Percentiles rank a stretch among this genome's conserved stretches.
Evolutionary conservation across 1,140 invertebrate species (phyloP).

Genomic region (Bombus breviceps): DNA sequence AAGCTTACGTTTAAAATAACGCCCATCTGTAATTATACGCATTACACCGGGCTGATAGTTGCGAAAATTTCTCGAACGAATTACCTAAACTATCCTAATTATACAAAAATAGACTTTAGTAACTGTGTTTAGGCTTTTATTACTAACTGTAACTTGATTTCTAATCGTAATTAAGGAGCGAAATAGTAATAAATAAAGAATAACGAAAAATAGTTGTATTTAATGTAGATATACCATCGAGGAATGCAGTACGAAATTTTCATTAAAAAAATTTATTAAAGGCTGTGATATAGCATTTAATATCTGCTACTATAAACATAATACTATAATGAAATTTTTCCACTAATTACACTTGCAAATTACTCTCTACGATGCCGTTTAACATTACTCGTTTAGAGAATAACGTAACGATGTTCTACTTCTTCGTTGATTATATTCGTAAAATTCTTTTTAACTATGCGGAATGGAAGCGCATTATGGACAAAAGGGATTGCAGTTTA

Average conservation of each 20-base stretch:
- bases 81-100: background rate
- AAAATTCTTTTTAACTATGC: background rate
- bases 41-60: background rate
- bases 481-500: background rate
- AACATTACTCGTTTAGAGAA: too few species aligned
- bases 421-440: background rate
- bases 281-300: too few species aligned
- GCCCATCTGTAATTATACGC: background rate
- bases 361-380: background rate
- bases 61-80: background rate
- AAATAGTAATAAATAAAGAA: background rate
- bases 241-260: too few species aligned
- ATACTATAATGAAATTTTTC: too few species aligned
- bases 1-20: constrained; percentile 17
- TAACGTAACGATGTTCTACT: background rate
- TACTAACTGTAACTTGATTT: background rate
- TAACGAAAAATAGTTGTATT: too few species aligned
- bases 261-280: too few species aligned
- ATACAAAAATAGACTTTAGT: background rate
- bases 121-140: background rate
- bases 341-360: too few species aligned
- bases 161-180: background rate
- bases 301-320: background rate
- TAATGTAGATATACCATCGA: too few species aligned
- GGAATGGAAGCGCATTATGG: background rate